Evolutionary conservation across 2,113 vertebrate species (phyloP).

Genomic region (Crotalus horridus): DNA sequence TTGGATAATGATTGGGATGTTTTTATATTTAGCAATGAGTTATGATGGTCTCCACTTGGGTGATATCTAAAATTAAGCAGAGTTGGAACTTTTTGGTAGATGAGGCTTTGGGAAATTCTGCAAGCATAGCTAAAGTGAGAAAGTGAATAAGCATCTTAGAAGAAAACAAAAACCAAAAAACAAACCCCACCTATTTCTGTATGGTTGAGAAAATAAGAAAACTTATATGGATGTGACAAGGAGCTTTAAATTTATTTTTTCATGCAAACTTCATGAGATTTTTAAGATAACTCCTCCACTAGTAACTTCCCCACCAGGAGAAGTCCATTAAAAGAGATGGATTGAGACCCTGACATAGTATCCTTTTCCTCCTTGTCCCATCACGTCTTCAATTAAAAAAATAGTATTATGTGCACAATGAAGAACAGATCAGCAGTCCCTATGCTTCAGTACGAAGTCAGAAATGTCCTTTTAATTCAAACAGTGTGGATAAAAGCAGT

Average conservation of each 20-base stretch:
- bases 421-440: not conserved
- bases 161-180: not conserved
- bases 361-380: not conserved
- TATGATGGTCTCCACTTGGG: not conserved
- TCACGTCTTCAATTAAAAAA: not conserved
- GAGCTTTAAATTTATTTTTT: not conserved
- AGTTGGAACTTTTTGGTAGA: not conserved
- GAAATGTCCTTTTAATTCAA: not conserved
- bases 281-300: not conserved
- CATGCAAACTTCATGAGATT: not conserved
- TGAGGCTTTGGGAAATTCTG: not conserved
- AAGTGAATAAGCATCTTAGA: not conserved
- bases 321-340: not conserved
- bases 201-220: not conserved
- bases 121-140: not conserved
- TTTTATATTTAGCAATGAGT: conserved; percentile 1
- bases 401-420: not conserved
- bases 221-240: not conserved
- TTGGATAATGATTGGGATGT: not conserved
- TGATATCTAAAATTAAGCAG: not conserved
- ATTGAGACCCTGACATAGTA: not conserved
- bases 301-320: not conserved
- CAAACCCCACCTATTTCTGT: not conserved
- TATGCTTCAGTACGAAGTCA: not conserved
- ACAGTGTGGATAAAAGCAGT: not conserved